A percentile compares a stretch with the other conserved stretches of the same genome.
Conservation (phyloP, 2,888 invertebrate species). For the Diplazon laetatorius region DNA sequence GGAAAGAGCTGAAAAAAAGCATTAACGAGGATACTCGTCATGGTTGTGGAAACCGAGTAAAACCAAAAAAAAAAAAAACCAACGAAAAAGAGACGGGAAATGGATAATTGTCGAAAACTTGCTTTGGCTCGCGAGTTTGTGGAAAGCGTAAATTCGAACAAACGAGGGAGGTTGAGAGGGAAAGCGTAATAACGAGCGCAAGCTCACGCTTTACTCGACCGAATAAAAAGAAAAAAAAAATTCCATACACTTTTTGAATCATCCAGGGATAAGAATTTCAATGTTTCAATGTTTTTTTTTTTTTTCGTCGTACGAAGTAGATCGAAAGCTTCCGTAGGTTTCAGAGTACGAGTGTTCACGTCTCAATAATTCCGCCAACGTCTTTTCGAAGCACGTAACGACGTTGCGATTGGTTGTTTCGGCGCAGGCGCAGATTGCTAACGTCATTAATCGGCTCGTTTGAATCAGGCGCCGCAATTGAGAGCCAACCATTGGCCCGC, state of each 20-base stretch:
- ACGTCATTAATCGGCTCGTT: no score
- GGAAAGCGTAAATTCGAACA: slow-evolving; percentile 72
- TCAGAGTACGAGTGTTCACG: no score
- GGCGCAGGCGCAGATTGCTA: neutral
- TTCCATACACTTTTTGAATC: no score
- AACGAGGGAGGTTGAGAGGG: slow-evolving; percentile 63
- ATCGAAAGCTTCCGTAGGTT: no score
- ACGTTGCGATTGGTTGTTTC: neutral
- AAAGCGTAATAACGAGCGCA: slow-evolving; percentile 42
- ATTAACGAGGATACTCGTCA: neutral
- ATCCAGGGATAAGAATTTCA: no score
- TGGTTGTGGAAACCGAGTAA: neutral
- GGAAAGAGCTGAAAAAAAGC: neutral
- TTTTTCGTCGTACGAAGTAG: no score
- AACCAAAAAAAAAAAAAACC: neutral
- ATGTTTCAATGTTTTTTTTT: no score
- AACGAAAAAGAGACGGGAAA: neutral
- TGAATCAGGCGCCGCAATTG: no score
- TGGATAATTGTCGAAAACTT: slow-evolving; percentile 20
- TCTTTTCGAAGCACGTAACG: no score
- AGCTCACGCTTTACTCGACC: neutral
- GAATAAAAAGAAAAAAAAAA: no score
- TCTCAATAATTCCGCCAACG: no score
- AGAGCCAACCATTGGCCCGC: no score
- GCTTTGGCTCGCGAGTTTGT: slow-evolving; percentile 28